Base-by-base conservation (phyloP, 2,113 vertebrate species). In the Holacanthus passer region DNA sequence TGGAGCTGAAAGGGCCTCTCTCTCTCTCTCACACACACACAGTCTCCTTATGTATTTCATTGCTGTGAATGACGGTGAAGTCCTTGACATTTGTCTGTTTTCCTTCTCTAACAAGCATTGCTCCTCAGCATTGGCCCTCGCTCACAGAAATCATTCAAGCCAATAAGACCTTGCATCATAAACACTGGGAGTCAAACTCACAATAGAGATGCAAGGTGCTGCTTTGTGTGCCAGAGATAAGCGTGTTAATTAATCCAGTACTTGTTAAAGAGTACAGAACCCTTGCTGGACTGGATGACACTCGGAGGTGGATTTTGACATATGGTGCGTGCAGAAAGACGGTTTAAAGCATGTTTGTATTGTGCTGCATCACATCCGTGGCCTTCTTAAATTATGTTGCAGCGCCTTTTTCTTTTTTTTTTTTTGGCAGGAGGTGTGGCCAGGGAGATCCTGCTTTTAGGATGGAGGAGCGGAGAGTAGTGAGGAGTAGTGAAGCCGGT, bases 51-150 rank as follows among this genome's bases (percentile, higher is more conserved):
- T 79, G 63, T 53, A 69, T 88, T 59, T 68, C 37, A 52, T 48
- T 29, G 22, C 52, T 67, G n/a, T 27, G 73, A 80, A 86, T 79
- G 43, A 67, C 53, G 64, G 56, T 50, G 29, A 59, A 82, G 77
- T 93, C 90, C 89, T 93, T 94, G 87, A 91, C 81, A 86, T 93
- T 87, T 93, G 67, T 75, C 41, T 39, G 55, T 71, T 82, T 84
- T 81, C 60, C 29, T 67, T 77, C 69, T 59, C 63, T 55, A 73
- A 85, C 65, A 82, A 88, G 80, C 78, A 27, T 71, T 62, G 52
- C 73, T 65, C 83, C 72, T 68, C 78, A 83, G 66, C 24, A 10
- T 35, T 82, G 82, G 78, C 41, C 60, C 24, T 66, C 56, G 62
- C 48, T 87, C 73, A 70, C 11, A 74, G 31, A 70, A 78, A 53